Conservation (phyloP, 92 coral and sea anemone genomes). For the Epizoanthus fatuus region DNA sequence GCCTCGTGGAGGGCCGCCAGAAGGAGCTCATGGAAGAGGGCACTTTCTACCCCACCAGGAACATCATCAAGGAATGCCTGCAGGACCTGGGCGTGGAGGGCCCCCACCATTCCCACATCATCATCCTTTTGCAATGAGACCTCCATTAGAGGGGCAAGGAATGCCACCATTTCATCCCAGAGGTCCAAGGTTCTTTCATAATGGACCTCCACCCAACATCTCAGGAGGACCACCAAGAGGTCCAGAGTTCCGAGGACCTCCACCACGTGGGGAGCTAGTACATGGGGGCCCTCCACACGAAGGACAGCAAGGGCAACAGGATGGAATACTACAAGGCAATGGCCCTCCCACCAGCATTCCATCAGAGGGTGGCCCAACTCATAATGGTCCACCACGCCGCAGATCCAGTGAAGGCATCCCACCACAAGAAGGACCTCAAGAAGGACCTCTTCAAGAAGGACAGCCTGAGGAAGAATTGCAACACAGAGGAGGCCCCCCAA, state of each 20-base stretch:
- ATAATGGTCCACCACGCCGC: conserved; percentile 9
- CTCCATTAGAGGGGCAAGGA: conserved; percentile 43
- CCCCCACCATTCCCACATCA: conserved; percentile 68
- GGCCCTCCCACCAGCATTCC: background rate
- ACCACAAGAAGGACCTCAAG: conserved; percentile 11
- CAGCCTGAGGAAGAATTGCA: background rate
- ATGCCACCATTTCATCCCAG: conserved; percentile 79
- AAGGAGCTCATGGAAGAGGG: conserved; percentile 42
- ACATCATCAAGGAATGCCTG: conserved; percentile 44
- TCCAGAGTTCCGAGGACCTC: conserved; percentile 36
- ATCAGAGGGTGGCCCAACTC: conserved; percentile 23
- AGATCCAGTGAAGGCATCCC: conserved; percentile 10
- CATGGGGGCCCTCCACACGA: conserved; percentile 30
- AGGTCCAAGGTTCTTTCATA: conserved; percentile 31
- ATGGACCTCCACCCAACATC: conserved; percentile 39
- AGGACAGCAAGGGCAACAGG: conserved; percentile 34
- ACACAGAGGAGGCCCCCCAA: conserved; percentile 4
- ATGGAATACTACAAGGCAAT: conserved; percentile 22
- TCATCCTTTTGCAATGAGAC: conserved; percentile 57
- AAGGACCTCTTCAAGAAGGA: conserved; percentile 8
- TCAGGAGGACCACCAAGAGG: conserved; percentile 46
- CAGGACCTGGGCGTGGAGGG: conserved; percentile 52
- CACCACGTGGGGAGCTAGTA: conserved; percentile 17
- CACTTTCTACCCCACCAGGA: conserved; percentile 56
- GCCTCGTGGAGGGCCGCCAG: conserved; percentile 20